Evolutionary conservation across 2,797 vertebrate genomes (phyloP), one percentile per base, ranked within the genome.

Genomic region (Darevskia mixta): DNA sequence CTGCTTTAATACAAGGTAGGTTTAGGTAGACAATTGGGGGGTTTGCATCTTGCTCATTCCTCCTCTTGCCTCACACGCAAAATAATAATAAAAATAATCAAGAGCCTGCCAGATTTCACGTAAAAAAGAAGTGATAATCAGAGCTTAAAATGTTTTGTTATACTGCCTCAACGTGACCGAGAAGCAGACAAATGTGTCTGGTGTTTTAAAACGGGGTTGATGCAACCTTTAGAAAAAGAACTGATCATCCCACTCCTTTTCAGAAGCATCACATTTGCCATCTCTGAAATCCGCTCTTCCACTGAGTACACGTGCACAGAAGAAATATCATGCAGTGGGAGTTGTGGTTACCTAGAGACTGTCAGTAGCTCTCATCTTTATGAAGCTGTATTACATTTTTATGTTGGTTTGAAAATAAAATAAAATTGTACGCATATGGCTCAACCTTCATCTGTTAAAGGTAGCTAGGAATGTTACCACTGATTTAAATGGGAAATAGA

Each of bases 321-420:
- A 93, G 83, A 85, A 55, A 92, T 86, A 3, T 2, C 89, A 88
- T 87, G 72, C 69, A 87, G 55, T 90, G 85, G 82, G 79, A 92
- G 84, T 81, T 66, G 73, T 10, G 43, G 83, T 94, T 95, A 90
- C 86, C 77, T 94, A 81, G 91, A 94, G 88, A 94, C 87, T 84
- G 85, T 89, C 87, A 87, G 76, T 86, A 90, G 90, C 43, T 87
- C 32, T 81, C 6, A 69, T 85, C 38, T 69, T 85, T 45, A 79
- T 82, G 45, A 58, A 17, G 64, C 35, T 38, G 32, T 72, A 41
- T 85, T 66, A 27, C 55, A 61, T 83, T 83, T 61, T 75, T 69
- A 35, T 82, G 38, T 58, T 79, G 45, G 45, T 4, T 85, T 85
- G 18, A n/a, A 66, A 35, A 76, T n/a, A 35, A 49, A 49, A 49